A percentile compares a stretch with the other conserved stretches of the same genome.
Conservation (phyloP, 2,888 invertebrate species). For the Pristionchus arcanus region DNA sequence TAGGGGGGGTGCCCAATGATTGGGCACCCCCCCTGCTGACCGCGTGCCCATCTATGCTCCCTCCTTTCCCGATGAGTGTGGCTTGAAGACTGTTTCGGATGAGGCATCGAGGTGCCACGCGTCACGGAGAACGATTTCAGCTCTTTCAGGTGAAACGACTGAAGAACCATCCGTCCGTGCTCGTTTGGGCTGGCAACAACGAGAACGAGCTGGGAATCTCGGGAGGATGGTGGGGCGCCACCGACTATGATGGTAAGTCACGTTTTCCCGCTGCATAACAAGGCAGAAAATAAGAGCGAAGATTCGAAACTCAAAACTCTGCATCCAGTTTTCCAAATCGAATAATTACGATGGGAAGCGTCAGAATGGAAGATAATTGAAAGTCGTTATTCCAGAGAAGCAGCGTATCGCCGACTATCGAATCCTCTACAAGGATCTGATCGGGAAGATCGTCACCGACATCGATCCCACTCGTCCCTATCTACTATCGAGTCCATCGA, state of each 20-base stretch:
- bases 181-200: conserved; percentile 94
- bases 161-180: conserved; percentile 90
- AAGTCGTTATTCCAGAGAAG: not conserved
- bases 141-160: conserved; percentile 80
- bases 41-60: no score
- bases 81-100: no score
- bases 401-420: conserved; percentile 67
- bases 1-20: no score
- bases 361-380: no score
- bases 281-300: no score
- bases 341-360: no score
- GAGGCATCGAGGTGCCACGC: no score
- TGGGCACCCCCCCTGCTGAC: no score
- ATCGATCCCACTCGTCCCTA: conserved; percentile 86
- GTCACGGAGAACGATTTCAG: not conserved
- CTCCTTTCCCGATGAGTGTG: no score
- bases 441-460: conserved; percentile 85
- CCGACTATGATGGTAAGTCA: conserved; percentile 39
- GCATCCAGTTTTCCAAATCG: no score
- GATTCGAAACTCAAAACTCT: no score
- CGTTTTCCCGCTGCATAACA: no score
- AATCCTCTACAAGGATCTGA: conserved; percentile 88
- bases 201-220: conserved; percentile 91
- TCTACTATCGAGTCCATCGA: conserved; percentile 92
- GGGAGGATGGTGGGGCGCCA: conserved; percentile 45